Evolutionary conservation across 1,140 invertebrate genomes (phyloP).

Genomic region (Drosophila funebris): DNA sequence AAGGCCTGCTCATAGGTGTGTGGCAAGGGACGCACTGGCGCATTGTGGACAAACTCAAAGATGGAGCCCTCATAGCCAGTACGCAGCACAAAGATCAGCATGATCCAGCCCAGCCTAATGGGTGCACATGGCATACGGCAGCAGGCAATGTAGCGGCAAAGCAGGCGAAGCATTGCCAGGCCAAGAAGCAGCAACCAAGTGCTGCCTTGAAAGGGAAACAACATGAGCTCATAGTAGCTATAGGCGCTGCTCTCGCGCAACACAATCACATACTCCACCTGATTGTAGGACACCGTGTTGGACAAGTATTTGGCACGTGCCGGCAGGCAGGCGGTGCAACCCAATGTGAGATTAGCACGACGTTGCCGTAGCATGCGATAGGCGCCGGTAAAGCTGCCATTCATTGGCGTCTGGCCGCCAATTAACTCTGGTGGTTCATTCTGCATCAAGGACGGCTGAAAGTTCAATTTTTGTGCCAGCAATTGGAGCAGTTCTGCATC

Average conservation of each 20-base stretch:
- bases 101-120: slow-evolving; percentile 25
- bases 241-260: slow-evolving; percentile 27
- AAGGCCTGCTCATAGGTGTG: slow-evolving; percentile 39
- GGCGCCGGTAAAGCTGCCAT: slow-evolving; percentile 64
- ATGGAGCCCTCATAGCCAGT: slow-evolving; percentile 59
- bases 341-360: slow-evolving; percentile 50
- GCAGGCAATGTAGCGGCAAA: background rate
- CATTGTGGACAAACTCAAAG: slow-evolving; percentile 62
- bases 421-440: slow-evolving; percentile 52
- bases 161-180: background rate
- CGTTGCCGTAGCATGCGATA: slow-evolving; percentile 49
- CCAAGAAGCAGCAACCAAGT: slow-evolving; percentile 45
- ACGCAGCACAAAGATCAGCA: slow-evolving; percentile 45
- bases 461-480: slow-evolving; percentile 48
- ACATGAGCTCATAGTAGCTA: slow-evolving; percentile 63
- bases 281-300: slow-evolving; percentile 48
- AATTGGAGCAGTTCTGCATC: slow-evolving; percentile 47
- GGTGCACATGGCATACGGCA: slow-evolving; percentile 15
- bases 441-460: slow-evolving; percentile 22
- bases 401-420: slow-evolving; percentile 41
- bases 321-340: slow-evolving; percentile 50
- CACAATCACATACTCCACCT: slow-evolving; percentile 53
- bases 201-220: slow-evolving; percentile 40
- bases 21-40: slow-evolving; percentile 52
- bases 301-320: slow-evolving; percentile 34